These are phyloP conservation scores for Chloebia gouldiae DNA, from an alignment of 2,113 vertebrate species.

Conservation along the genomic window DNA sequence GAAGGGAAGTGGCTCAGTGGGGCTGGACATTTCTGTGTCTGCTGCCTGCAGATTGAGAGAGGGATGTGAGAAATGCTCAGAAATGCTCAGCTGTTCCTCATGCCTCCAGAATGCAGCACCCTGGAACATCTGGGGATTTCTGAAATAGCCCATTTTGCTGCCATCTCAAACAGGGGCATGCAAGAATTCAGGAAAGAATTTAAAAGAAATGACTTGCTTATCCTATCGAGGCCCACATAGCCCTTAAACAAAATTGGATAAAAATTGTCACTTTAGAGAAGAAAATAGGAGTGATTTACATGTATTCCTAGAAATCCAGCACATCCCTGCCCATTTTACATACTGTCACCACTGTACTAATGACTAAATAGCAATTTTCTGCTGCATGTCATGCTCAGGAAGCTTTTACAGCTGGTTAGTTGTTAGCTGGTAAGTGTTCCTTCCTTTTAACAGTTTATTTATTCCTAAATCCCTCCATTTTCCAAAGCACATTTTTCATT, in stretches of 20 bases:
- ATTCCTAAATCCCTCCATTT: background rate
- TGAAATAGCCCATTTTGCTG: background rate
- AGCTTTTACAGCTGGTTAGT: background rate
- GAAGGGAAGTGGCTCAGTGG: background rate
- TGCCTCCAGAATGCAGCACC: background rate
- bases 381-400: background rate
- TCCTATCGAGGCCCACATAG: background rate
- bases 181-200: background rate
- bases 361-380: constrained; percentile 15
- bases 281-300: background rate
- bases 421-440: background rate
- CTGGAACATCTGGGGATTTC: background rate
- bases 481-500: background rate
- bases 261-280: background rate
- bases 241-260: background rate
- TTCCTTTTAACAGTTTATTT: background rate
- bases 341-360: background rate
- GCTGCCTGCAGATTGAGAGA: background rate
- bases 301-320: background rate
- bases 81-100: background rate
- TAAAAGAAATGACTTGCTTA: background rate
- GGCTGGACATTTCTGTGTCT: background rate
- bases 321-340: background rate
- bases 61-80: background rate
- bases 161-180: background rate